phyloP scores from a whole-genome alignment of 2,113 vertebrate genomes.

The Chaetura pelagica region DNA sequence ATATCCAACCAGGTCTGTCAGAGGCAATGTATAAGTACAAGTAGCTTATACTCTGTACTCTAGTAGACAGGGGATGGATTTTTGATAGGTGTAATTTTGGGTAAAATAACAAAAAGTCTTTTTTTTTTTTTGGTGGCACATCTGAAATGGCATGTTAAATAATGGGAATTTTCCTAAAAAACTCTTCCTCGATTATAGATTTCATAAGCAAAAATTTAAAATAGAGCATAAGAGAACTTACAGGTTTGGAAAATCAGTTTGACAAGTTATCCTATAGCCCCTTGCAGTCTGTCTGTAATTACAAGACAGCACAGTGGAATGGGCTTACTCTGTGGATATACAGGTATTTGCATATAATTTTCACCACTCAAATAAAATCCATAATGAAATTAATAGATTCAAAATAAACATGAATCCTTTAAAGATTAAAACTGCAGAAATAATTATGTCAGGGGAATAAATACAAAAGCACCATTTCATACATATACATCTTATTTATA shows the following conservation, averaged over 20 bases:
- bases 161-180: background rate
- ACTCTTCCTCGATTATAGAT: background rate
- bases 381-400: background rate
- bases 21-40: background rate
- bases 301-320: rapidly evolving
- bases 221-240: background rate
- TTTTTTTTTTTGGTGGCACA: background rate
- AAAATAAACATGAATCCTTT: background rate
- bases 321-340: background rate
- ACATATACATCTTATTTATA: background rate
- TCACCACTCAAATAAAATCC: background rate
- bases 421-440: background rate
- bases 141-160: background rate
- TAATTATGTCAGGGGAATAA: background rate
- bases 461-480: background rate
- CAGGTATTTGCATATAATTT: background rate
- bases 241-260: background rate
- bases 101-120: background rate
- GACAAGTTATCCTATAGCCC: background rate
- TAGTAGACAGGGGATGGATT: background rate
- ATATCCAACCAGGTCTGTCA: background rate
- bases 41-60: background rate
- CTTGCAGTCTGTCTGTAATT: background rate
- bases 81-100: background rate
- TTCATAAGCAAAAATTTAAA: background rate